Evolutionary conservation across 2,113 vertebrate species (phyloP).

Genomic region (Oncorhynchus keta): DNA sequence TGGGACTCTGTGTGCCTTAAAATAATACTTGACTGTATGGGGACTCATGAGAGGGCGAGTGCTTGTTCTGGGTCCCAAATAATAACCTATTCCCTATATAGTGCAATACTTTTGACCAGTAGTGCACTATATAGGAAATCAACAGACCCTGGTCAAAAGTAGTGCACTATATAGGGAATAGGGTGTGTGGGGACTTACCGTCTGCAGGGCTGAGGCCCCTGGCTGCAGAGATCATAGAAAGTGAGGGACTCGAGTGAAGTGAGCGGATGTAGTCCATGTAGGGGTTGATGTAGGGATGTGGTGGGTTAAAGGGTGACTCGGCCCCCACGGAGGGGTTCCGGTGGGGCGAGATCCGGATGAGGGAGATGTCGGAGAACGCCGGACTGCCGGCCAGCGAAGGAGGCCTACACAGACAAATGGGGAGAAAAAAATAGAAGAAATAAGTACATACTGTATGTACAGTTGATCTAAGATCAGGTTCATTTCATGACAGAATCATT

Average conservation of each 20-base stretch:
- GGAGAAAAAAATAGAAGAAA: constrained; percentile 3
- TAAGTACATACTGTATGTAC: too few species aligned
- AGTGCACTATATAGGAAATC: too few species aligned
- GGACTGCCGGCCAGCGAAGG: constrained; percentile 89
- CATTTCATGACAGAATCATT: too few species aligned
- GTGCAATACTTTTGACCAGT: too few species aligned
- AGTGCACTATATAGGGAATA: too few species aligned
- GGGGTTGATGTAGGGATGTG: constrained; percentile 94
- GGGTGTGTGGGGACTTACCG: constrained; percentile 75
- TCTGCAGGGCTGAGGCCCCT: constrained; percentile 94
- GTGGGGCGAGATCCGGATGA: constrained; percentile 96
- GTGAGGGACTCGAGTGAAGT: constrained; percentile 93
- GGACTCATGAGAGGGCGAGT: too few species aligned
- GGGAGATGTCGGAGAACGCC: constrained; percentile 92
- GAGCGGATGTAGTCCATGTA: constrained; percentile 99
- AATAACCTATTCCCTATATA: too few species aligned
- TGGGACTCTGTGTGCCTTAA: too few species aligned
- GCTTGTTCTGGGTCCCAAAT: too few species aligned
- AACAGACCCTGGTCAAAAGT: too few species aligned
- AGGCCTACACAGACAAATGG: constrained; percentile 78
- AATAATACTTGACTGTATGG: too few species aligned
- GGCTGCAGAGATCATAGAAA: constrained; percentile 94
- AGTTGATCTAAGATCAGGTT: too few species aligned
- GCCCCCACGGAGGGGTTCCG: constrained; percentile 88
- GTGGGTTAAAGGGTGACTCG: constrained; percentile 93